phyloP scores from a whole-genome alignment of 2,113 vertebrate species.

The Poicephalus meyeri region DNA sequence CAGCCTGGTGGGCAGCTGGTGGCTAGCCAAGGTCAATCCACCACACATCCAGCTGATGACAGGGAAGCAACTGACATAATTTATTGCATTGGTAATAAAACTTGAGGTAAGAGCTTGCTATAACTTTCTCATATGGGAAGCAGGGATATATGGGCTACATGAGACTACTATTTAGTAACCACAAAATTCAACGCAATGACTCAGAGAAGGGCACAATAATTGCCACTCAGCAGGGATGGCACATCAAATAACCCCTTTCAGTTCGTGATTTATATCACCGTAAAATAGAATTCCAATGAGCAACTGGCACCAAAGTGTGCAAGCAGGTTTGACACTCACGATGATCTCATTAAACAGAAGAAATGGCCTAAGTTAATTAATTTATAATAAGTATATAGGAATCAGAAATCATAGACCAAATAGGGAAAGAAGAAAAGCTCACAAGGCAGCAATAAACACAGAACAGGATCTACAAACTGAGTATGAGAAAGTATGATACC shows the following conservation, averaged over 20 bases:
- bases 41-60: not conserved
- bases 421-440: not conserved
- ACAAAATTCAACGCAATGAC: not conserved
- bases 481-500: not conserved
- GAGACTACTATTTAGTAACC: not conserved
- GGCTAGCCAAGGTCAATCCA: not conserved
- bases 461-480: not conserved
- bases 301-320: not conserved
- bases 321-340: not conserved
- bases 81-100: not conserved
- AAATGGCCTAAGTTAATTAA: not conserved
- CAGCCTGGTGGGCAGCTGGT: not conserved
- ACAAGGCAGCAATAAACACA: not conserved
- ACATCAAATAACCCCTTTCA: not conserved
- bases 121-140: not conserved
- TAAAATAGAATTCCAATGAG: not conserved
- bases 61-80: not conserved
- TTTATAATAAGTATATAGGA: not conserved
- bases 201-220: not conserved
- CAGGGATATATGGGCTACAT: not conserved
- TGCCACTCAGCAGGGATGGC: not conserved
- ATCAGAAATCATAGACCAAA: not conserved
- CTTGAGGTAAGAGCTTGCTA: not conserved
- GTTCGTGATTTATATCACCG: not conserved
- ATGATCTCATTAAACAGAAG: not conserved